phyloP scores from a whole-genome alignment of 2,797 vertebrate species.

The Lepus townsendii region DNA sequence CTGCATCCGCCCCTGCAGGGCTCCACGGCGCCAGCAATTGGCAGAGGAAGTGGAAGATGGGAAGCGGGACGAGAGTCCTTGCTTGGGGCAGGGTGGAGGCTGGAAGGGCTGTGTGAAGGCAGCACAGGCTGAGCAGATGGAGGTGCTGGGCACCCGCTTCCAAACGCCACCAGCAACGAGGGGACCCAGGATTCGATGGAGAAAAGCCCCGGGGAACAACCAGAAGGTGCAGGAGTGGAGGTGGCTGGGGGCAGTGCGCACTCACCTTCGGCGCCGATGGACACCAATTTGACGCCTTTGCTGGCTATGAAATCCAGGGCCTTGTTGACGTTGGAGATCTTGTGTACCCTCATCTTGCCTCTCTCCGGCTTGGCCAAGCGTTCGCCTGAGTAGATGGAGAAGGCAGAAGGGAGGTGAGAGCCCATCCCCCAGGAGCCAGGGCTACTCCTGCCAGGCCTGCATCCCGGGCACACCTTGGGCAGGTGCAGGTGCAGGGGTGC shows the following conservation, averaged over 20 bases:
- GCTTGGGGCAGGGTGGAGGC: background rate
- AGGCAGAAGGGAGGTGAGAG: background rate
- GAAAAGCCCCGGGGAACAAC: background rate
- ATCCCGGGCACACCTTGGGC: background rate
- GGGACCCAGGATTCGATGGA: background rate
- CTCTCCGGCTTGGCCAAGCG: slow-evolving; percentile 95
- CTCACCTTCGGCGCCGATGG: slow-evolving; percentile 95
- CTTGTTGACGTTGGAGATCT: slow-evolving; percentile 96
- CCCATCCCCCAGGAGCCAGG: background rate
- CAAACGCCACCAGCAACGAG: background rate
- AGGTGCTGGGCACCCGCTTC: background rate
- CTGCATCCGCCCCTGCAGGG: accelerated
- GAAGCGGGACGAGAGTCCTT: background rate
- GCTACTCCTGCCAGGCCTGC: background rate
- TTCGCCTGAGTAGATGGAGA: slow-evolving; percentile 88
- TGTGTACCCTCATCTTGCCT: slow-evolving; percentile 96
- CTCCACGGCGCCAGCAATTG: background rate
- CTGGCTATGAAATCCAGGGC: slow-evolving; percentile 94
- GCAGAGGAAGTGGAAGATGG: background rate
- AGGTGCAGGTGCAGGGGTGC: too few species aligned
- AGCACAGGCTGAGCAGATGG: background rate
- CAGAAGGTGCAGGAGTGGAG: background rate
- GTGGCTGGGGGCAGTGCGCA: background rate
- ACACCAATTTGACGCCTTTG: slow-evolving; percentile 95
- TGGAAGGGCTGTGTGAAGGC: background rate